Percentiles rank a stretch among this genome's conserved stretches.
phyloP scores from a whole-genome alignment of 1,140 invertebrate species.

The Hylaeus volcanicus region DNA sequence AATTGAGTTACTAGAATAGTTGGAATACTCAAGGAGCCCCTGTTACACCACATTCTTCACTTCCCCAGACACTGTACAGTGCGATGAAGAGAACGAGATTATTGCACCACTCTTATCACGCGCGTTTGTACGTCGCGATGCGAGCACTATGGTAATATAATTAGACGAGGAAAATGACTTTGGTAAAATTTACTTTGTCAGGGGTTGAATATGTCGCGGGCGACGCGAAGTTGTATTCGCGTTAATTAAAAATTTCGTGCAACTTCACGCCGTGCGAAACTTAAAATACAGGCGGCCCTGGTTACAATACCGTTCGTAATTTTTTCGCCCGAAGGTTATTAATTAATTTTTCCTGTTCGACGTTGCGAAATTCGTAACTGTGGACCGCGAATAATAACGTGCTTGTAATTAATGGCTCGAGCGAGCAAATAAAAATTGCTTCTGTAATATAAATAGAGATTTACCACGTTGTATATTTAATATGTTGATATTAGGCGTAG shows the following conservation, averaged over 20 bases:
- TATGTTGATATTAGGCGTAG: no score
- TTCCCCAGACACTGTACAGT: no score
- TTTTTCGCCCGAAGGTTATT: not conserved
- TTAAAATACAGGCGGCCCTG: not conserved
- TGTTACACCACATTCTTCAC: not conserved
- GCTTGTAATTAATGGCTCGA: not conserved
- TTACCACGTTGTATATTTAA: no score
- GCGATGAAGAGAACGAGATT: constrained; percentile 15
- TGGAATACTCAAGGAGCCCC: not conserved
- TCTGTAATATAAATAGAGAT: no score
- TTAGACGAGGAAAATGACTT: constrained; percentile 15
- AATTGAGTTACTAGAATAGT: not conserved
- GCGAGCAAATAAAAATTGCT: not conserved
- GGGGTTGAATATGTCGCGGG: not conserved
- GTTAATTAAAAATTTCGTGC: constrained; percentile 13
- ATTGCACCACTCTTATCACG: constrained; percentile 18
- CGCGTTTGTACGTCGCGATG: not conserved
- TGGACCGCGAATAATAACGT: not conserved
- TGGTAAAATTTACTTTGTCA: constrained; percentile 10
- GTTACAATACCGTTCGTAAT: not conserved
- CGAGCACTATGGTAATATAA: constrained; percentile 19
- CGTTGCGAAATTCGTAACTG: not conserved
- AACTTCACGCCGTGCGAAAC: not conserved
- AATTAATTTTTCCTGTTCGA: not conserved
- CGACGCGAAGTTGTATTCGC: not conserved